A percentile compares a stretch with the other conserved stretches of the same genome.
These are phyloP conservation scores for Cebus imitator DNA, from an alignment of 2,113 vertebrate genomes.

Conservation along the genomic window DNA sequence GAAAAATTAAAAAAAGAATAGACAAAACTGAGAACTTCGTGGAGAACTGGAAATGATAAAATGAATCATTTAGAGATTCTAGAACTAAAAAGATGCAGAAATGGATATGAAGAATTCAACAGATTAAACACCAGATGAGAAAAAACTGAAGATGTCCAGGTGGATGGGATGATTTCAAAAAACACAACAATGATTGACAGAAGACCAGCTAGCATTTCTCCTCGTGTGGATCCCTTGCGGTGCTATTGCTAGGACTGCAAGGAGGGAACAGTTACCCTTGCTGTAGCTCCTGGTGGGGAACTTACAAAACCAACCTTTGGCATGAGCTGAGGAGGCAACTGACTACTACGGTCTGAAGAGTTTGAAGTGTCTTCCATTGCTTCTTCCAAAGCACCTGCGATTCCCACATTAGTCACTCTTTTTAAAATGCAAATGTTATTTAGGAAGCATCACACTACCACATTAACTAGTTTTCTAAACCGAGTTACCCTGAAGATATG, in stretches of 20 bases:
- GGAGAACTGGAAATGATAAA: constrained; percentile 22
- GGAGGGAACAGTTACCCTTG: background rate
- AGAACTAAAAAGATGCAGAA: constrained; percentile 16
- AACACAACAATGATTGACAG: background rate
- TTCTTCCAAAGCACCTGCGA: background rate
- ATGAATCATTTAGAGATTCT: background rate
- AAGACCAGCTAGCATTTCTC: background rate
- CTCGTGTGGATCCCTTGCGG: background rate
- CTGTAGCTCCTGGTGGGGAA: background rate
- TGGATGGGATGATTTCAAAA: background rate
- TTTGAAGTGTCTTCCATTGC: background rate
- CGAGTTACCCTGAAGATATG: background rate
- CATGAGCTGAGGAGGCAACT: constrained; percentile 15
- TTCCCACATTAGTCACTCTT: background rate
- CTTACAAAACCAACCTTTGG: background rate
- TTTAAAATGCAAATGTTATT: constrained; percentile 26
- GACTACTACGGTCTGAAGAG: background rate
- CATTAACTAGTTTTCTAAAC: constrained; percentile 15
- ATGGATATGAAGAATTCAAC: background rate
- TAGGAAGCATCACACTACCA: background rate
- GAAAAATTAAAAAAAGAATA: too few species aligned
- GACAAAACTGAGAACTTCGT: background rate
- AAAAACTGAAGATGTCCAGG: background rate
- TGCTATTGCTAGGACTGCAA: background rate
- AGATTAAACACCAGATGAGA: background rate